Evolutionary conservation across 2,113 vertebrate species (phyloP), one percentile per base, ranked within the genome.

Genomic region (Poeciliopsis prolifica): DNA sequence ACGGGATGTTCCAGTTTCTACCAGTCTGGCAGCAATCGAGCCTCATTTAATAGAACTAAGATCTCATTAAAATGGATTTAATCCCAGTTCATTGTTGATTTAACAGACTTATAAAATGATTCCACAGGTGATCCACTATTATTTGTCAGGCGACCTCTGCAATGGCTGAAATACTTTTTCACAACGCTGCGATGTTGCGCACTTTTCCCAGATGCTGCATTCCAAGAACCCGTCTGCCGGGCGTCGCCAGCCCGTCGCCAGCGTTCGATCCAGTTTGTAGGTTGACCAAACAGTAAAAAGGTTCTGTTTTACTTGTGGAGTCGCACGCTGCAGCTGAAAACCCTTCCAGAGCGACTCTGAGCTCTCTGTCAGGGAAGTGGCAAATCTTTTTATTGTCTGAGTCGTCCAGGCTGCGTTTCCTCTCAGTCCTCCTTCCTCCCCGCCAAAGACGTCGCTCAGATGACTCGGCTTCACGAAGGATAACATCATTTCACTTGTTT

Each of bases 401-500:
- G 51, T 3, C 3, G 51, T 9, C 5, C 10, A 11, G 51, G 51
- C 51, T 24, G 51, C 51, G n/a, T 58, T 58, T 58, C 51, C 51
- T 54, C 22, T 22, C 51, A 54, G 51, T 17, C 22, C 22, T n/a
- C 51, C n/a, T 5, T 54, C 51, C 51, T 58, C n/a, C n/a, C 51
- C 9, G 6, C 22, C 51, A 58, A 24, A 58, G 22, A 58, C 3
- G 51, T 58, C 51, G n/a, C 51, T 58, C 51, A 11, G 51, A n/a
- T 58, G 51, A 58, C 51, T 58, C 51, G n/a, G 51, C 51, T 58
- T 58, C 24, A 24, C 51, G 7, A 58, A 58, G 51, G 22, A n/a
- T 58, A 58, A 58, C 51, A 58, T 58, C 51, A 58, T 58, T 58
- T 58, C 51, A 58, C 51, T 58, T 58, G 51, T 58, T 58, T 58